Percentiles rank a stretch among this genome's conserved stretches.
phyloP scores from a whole-genome alignment of 2,888 invertebrate genomes.

The Deroplatys truncata region DNA sequence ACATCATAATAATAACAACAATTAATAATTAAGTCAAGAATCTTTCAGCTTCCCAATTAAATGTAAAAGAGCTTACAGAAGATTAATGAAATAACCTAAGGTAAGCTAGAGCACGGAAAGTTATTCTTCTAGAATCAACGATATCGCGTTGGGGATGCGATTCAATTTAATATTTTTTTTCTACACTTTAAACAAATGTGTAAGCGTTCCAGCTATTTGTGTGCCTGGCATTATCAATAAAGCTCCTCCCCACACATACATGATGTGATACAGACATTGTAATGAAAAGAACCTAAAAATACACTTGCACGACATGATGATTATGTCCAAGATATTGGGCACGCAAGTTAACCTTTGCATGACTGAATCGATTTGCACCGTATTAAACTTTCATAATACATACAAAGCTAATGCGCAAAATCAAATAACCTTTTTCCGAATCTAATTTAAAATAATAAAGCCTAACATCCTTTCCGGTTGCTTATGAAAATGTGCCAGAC shows the following conservation, averaged over 20 bases:
- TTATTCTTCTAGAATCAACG: no score
- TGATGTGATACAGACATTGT: not conserved
- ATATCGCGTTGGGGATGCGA: no score
- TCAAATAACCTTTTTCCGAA: not conserved
- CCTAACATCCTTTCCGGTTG: not conserved
- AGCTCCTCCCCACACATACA: not conserved
- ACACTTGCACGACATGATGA: not conserved
- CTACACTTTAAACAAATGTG: not conserved
- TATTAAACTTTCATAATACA: not conserved
- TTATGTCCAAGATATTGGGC: not conserved
- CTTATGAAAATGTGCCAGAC: no score
- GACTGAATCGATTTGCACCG: not conserved
- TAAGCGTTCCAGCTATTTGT: not conserved
- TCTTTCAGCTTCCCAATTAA: no score
- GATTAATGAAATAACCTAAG: no score
- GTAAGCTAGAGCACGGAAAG: no score
- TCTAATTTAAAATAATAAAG: not conserved
- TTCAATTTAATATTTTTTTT: no score
- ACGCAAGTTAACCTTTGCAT: not conserved
- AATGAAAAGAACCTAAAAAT: not conserved
- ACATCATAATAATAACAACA: no score
- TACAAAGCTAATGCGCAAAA: not conserved
- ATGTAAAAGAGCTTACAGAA: no score
- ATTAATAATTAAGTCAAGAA: no score
- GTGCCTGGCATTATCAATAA: not conserved